phyloP scores from a whole-genome alignment of 2,113 vertebrate genomes.

The Diglossa brunneiventris region DNA sequence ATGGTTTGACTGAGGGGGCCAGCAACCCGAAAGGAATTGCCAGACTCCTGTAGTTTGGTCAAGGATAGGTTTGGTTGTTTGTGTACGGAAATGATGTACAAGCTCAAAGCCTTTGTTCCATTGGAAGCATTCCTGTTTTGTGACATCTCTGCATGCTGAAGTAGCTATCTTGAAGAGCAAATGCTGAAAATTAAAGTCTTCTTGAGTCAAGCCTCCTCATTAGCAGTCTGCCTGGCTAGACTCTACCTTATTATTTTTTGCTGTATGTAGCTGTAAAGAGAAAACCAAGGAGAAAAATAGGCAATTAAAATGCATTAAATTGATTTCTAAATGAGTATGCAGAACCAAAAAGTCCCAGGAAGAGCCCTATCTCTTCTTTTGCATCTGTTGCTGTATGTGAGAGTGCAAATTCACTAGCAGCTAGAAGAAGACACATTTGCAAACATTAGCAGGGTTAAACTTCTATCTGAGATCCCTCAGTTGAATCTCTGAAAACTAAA shows the following conservation, averaged over 20 bases:
- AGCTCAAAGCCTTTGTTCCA: background rate
- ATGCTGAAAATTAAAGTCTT: conserved; percentile 46
- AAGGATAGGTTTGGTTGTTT: background rate
- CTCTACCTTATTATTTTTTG: conserved; percentile 45
- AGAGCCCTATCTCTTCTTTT: conserved; percentile 9
- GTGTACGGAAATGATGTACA: background rate
- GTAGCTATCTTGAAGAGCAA: conserved; percentile 13
- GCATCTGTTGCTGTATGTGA: conserved; percentile 1
- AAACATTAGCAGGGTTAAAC: background rate
- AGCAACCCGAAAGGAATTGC: background rate
- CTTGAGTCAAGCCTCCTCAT: conserved; percentile 35
- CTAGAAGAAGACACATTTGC: background rate
- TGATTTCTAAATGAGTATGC: conserved; percentile 46
- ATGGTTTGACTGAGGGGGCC: background rate
- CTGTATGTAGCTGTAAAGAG: conserved; percentile 37
- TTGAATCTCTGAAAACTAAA: background rate
- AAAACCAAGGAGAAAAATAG: conserved; percentile 58
- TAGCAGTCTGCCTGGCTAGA: conserved; percentile 51
- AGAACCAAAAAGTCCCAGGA: conserved; percentile 19
- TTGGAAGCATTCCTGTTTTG: background rate
- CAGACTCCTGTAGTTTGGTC: background rate
- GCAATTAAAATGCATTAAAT: conserved; percentile 68
- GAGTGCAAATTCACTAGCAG: background rate
- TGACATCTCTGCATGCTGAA: background rate
- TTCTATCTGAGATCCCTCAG: background rate